A percentile compares a stretch with the other conserved stretches of the same genome.
These are phyloP conservation scores for Chrysopa pallens DNA, from an alignment of 1,140 invertebrate species.

Conservation along the genomic window DNA sequence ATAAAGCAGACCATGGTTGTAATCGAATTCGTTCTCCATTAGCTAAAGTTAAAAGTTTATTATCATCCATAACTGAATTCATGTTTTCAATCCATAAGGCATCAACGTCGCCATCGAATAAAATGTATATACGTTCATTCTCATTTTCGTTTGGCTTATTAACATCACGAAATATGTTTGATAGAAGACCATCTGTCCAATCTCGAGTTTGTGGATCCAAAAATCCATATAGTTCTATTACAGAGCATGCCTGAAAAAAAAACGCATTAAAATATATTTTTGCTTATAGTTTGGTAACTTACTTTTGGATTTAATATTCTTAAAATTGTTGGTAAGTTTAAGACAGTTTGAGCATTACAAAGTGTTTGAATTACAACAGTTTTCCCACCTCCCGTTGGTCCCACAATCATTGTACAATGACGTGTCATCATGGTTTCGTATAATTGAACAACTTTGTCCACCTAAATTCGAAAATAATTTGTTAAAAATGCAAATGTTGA, in stretches of 20 bases:
- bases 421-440: constrained; percentile 89
- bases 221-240: constrained; percentile 79
- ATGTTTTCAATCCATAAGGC: constrained; percentile 90
- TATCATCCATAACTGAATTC: constrained; percentile 94
- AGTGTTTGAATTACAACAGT: constrained; percentile 68
- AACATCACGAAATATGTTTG: constrained; percentile 78
- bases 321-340: constrained; percentile 60
- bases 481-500: neutral
- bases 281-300: constrained; percentile 8
- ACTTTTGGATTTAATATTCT: constrained; percentile 68
- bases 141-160: constrained; percentile 51
- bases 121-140: constrained; percentile 62
- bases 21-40: constrained; percentile 80
- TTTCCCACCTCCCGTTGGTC: constrained; percentile 82
- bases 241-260: constrained; percentile 51
- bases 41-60: constrained; percentile 69
- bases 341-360: constrained; percentile 53
- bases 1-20: constrained; percentile 58
- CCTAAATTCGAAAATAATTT: constrained; percentile 29
- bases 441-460: constrained; percentile 75
- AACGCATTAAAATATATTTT: neutral
- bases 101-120: constrained; percentile 88
- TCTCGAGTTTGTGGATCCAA: constrained; percentile 68
- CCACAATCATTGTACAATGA: constrained; percentile 80
- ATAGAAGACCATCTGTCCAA: constrained; percentile 83